Conservation (phyloP, 2,888 invertebrate species). For the Scaptomyza polygonia region DNA sequence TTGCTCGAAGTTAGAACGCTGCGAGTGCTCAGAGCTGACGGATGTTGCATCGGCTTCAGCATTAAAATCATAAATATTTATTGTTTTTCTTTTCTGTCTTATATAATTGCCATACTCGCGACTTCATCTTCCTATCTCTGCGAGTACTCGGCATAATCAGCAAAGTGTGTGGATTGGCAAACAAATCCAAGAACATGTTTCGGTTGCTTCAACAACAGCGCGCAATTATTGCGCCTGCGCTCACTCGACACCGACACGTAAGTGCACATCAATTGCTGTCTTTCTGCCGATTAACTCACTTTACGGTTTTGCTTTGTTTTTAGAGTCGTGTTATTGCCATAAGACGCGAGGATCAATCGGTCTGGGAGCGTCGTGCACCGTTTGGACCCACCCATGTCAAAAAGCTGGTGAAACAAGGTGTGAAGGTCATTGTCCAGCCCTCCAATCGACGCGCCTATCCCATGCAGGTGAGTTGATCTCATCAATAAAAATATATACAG, state of each 20-base stretch:
- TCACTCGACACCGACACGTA: conserved; percentile 81
- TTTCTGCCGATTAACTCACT: neutral
- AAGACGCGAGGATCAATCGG: conserved; percentile 95
- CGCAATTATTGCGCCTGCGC: conserved; percentile 62
- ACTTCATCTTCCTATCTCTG: conserved; percentile 4
- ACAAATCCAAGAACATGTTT: conserved; percentile 71
- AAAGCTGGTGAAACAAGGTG: conserved; percentile 92
- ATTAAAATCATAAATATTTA: conserved; percentile 16
- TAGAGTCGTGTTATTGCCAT: conserved; percentile 92
- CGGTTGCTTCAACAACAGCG: conserved; percentile 78
- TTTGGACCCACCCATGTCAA: conserved; percentile 96
- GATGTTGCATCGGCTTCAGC: conserved; percentile 58
- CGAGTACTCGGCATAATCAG: conserved; percentile 12
- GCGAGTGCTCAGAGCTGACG: conserved; percentile 71
- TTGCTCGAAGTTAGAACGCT: conserved; percentile 71
- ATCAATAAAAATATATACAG: conserved; percentile 2
- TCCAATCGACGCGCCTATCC: conserved; percentile 99
- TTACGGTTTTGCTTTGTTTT: conserved; percentile 12
- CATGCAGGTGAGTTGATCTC: conserved; percentile 89
- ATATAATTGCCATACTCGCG: conserved; percentile 5
- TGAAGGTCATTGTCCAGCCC: conserved; percentile 98
- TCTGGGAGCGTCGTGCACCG: conserved; percentile 98
- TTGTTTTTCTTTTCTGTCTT: conserved; percentile 4
- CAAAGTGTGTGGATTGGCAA: conserved; percentile 20
- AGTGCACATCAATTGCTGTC: conserved; percentile 45